Conservation (phyloP, 2,113 vertebrate genomes). For the Neopipo cinnamomea region DNA sequence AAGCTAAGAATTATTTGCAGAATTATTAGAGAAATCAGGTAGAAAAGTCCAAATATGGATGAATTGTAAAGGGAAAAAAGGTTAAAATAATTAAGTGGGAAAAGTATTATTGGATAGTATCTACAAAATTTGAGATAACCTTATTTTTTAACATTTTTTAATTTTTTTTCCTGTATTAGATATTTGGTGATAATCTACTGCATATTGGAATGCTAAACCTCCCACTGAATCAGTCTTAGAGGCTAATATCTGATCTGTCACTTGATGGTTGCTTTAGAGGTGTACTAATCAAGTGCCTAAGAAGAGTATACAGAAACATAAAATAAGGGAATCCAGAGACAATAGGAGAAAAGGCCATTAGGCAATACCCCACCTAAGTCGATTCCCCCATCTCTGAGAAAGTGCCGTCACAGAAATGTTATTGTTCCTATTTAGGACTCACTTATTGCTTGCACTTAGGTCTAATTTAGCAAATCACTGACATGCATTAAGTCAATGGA, state of each 20-base stretch:
- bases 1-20: not conserved
- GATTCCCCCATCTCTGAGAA: not conserved
- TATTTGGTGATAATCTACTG: not conserved
- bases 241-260: not conserved
- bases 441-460: not conserved
- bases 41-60: not conserved
- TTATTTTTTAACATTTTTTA: not conserved
- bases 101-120: not conserved
- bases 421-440: not conserved
- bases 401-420: not conserved
- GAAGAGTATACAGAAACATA: not conserved
- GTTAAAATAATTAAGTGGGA: not conserved
- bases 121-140: not conserved
- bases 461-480: slow-evolving; percentile 20
- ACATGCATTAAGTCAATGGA: not conserved
- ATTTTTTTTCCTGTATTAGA: not conserved
- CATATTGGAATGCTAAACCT: not conserved
- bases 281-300: not conserved
- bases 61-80: not conserved
- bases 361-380: not conserved
- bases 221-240: not conserved
- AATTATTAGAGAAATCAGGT: not conserved
- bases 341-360: not conserved
- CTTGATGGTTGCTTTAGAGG: not conserved
- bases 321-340: not conserved